Percentiles rank a stretch among this genome's conserved stretches.
Conservation (phyloP, 2,888 invertebrate species). For the Caenorhabditis angaria region DNA sequence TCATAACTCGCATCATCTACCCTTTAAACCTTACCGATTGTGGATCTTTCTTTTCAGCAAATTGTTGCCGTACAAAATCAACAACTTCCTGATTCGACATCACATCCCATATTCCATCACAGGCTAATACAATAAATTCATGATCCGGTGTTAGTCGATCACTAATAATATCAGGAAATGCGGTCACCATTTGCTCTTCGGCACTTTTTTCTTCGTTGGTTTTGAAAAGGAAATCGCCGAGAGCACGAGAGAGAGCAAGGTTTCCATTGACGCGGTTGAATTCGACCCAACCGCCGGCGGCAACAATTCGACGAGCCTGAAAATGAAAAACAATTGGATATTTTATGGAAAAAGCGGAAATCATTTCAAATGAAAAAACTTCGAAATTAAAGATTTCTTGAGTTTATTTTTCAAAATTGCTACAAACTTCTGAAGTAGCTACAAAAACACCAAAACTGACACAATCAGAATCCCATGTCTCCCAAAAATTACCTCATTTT, state of each 20-base stretch:
- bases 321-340: neutral
- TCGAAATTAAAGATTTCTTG: neutral
- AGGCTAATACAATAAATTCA: slow-evolving; percentile 95
- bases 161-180: slow-evolving; percentile 89
- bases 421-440: too few species aligned
- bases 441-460: too few species aligned
- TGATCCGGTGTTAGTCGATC: slow-evolving; percentile 85
- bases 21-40: slow-evolving; percentile 77
- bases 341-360: too few species aligned
- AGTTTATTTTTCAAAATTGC: neutral
- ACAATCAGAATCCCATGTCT: neutral
- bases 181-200: slow-evolving; percentile 96
- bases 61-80: slow-evolving; percentile 85
- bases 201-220: slow-evolving; percentile 84
- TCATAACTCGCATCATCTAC: neutral
- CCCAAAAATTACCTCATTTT: slow-evolving; percentile 34
- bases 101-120: slow-evolving; percentile 99
- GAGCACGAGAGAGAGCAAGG: slow-evolving; percentile 90
- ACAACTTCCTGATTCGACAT: slow-evolving; percentile 87
- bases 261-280: slow-evolving; percentile 90
- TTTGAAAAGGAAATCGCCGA: slow-evolving; percentile 97
- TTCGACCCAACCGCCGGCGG: slow-evolving; percentile 97
- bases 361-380: too few species aligned
- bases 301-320: slow-evolving; percentile 82
- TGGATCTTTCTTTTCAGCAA: slow-evolving; percentile 86